Base-by-base conservation (phyloP, 2,888 invertebrate genomes). In the Idaea aversata region DNA sequence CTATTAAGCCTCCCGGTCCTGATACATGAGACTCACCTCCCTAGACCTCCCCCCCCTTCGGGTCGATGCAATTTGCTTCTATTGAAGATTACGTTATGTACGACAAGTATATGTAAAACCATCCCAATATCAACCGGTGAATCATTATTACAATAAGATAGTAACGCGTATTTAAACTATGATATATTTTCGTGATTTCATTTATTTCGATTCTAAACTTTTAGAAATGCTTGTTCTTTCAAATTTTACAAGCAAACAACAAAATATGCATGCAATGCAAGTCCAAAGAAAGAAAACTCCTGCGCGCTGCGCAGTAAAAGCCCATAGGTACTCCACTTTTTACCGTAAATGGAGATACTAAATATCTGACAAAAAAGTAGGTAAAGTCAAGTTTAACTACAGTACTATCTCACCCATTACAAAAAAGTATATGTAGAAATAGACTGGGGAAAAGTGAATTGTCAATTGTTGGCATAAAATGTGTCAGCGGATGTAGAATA, bases 401-500 rank as follows among this genome's bases (percentile, higher is more conserved):
- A 47, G 7, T 13, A 7, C 47, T 7, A 13, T 13, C 47, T 4
- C 0, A 47, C 47, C 10, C 7, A 7, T 7, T 7, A 13, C 3
- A 47, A 47, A 13, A 47, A 47, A 47, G 10, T 47, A 13, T 47
- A 47, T 47, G 10, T 5, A 47, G 13, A 47, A 0, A 47, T 13
- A 47, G 13, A 47, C 47, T 47, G 10, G 47, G 47, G 47, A 74
- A 73, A 71, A 67, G 75, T 70, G 68, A 77, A 77, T 73, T 70
- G 73, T 72, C 70, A 74, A 73, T 67, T 76, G 77, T 76, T 76
- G 73, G 74, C 72, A 77, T 77, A 77, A 80, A 79, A 81, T 75
- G 80, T 77, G 79, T 81, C 78, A 84, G 78, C 83, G 84, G 84
- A 83, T 85, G 80, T 82, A 75, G 77, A 81, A 83, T 83, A 84